Evolutionary conservation across 2,113 vertebrate genomes (phyloP).

Genomic region (Anser brachyrhynchus): DNA sequence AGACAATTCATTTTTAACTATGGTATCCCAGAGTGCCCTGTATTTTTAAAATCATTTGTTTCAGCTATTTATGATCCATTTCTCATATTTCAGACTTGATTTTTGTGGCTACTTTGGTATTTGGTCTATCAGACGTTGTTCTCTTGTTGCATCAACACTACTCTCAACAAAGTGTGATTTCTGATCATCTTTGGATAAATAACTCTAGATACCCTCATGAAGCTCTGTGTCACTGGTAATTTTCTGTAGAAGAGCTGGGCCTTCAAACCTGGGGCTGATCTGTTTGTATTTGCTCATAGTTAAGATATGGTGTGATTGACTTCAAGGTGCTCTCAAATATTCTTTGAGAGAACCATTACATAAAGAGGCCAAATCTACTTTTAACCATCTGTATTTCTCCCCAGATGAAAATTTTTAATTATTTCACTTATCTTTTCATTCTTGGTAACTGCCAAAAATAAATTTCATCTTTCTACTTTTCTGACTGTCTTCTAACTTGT

Average conservation of each 20-base stretch:
- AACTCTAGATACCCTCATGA: background rate
- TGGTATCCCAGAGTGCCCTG: fast-evolving
- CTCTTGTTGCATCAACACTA: background rate
- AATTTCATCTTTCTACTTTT: background rate
- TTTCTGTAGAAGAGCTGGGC: background rate
- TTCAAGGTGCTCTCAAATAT: background rate
- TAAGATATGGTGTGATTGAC: background rate
- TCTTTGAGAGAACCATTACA: background rate
- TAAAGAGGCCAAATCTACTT: background rate
- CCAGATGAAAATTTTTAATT: background rate
- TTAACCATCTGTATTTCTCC: background rate
- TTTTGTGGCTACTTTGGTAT: background rate
- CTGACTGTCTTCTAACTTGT: background rate
- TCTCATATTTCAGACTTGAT: background rate
- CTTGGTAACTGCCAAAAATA: background rate
- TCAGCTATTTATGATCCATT: background rate
- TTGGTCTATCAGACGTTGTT: background rate
- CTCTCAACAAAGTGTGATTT: background rate
- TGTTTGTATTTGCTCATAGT: background rate
- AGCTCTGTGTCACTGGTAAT: background rate
- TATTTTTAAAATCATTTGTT: background rate
- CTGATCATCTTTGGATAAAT: background rate
- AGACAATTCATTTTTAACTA: background rate
- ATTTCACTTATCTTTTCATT: background rate
- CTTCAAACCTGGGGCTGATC: background rate